Evolutionary conservation across 2,113 vertebrate species (phyloP).

Genomic region (Bufo gargarizans): DNA sequence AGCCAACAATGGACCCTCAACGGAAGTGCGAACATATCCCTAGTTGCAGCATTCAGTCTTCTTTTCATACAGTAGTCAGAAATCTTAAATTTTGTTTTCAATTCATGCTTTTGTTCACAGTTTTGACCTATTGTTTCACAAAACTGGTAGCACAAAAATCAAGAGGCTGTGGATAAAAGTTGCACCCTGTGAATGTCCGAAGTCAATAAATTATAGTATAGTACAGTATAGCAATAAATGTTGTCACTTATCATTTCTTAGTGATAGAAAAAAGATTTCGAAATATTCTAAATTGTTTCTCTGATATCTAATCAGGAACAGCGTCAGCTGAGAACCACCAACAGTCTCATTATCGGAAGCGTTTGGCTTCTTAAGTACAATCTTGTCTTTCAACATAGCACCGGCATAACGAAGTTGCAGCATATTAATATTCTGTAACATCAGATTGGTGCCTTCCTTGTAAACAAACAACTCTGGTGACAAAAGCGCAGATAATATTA

Average conservation of each 20-base stretch:
- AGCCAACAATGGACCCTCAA: too few species aligned
- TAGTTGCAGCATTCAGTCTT: too few species aligned
- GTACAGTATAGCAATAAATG: too few species aligned
- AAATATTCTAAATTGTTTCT: neutral
- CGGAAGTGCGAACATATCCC: too few species aligned
- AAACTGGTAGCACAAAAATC: too few species aligned
- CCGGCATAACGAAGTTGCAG: neutral
- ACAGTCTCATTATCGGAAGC: neutral
- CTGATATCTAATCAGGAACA: neutral
- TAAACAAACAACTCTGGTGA: constrained; percentile 5
- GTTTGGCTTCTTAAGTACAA: neutral
- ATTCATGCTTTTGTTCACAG: too few species aligned
- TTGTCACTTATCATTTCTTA: neutral
- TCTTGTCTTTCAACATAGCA: neutral
- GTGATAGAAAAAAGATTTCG: neutral
- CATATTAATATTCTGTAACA: neutral
- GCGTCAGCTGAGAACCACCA: neutral
- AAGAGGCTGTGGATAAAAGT: too few species aligned
- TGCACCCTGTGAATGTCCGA: too few species aligned
- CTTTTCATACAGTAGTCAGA: too few species aligned
- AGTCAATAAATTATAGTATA: too few species aligned
- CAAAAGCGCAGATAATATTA: constrained; percentile 21
- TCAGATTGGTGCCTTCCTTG: neutral
- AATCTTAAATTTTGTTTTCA: too few species aligned
- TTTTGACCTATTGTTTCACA: too few species aligned